phyloP scores from a whole-genome alignment of 1,140 invertebrate species.

The Aphelenchoides avenae region DNA sequence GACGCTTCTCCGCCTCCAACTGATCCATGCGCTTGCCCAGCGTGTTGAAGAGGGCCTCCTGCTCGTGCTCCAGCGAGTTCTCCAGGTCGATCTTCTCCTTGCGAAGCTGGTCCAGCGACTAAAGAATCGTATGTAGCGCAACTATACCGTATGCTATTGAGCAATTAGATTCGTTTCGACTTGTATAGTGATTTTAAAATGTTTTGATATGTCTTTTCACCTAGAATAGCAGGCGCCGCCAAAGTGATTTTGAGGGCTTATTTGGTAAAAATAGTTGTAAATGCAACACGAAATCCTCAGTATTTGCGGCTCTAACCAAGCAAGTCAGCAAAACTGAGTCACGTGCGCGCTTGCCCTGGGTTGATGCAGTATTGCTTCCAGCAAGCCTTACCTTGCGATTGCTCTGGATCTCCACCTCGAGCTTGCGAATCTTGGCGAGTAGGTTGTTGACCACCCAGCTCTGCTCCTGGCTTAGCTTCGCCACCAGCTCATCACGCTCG shows the following conservation, averaged over 20 bases:
- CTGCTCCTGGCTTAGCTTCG: constrained; percentile 27
- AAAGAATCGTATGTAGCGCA: constrained; percentile 1
- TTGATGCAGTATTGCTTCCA: too few relatives aligned
- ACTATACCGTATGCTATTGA: too few relatives aligned
- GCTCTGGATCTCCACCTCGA: constrained; percentile 32
- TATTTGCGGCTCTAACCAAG: too few relatives aligned
- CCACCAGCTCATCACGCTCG: constrained; percentile 27
- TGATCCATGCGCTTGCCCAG: constrained; percentile 30
- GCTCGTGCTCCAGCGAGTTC: constrained; percentile 34
- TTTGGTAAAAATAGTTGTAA: too few relatives aligned
- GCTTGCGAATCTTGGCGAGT: constrained; percentile 26
- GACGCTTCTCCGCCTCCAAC: constrained; percentile 33
- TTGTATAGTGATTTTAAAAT: too few relatives aligned
- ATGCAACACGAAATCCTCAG: too few relatives aligned
- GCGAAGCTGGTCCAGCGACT: constrained; percentile 32
- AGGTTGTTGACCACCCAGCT: constrained; percentile 32
- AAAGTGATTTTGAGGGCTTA: too few relatives aligned
- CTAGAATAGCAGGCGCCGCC: too few relatives aligned
- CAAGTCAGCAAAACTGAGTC: constrained; percentile 12
- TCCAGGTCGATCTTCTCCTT: constrained; percentile 31
- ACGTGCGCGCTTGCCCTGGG: too few relatives aligned
- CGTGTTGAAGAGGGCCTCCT: constrained; percentile 32
- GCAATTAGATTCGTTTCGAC: too few relatives aligned
- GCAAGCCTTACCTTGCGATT: constrained; percentile 29
- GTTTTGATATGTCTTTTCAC: too few relatives aligned